Conservation (phyloP, 2,113 vertebrate genomes). For the Ochotona princeps region DNA sequence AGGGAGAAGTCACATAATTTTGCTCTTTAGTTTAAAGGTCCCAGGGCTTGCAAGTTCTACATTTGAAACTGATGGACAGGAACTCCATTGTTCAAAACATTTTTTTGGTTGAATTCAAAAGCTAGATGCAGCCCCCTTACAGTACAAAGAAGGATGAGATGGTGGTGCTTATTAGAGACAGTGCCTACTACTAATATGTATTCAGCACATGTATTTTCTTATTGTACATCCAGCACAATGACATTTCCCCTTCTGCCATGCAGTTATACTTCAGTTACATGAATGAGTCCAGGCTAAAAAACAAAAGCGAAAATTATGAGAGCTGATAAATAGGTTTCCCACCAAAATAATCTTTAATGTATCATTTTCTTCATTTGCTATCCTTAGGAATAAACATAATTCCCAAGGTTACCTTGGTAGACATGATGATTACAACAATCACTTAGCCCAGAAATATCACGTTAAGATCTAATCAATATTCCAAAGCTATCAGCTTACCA, state of each 20-base stretch:
- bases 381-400: background rate
- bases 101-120: background rate
- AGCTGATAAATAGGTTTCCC: background rate
- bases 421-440: background rate
- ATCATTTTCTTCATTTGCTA: background rate
- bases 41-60: background rate
- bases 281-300: background rate
- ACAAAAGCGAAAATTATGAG: background rate
- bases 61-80: background rate
- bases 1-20: background rate
- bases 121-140: fast-evolving
- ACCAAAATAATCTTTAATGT: background rate
- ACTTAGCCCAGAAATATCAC: background rate
- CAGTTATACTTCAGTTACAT: background rate
- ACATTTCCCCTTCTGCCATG: background rate
- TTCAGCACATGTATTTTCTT: background rate
- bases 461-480: background rate
- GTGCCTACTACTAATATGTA: background rate
- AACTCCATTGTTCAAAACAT: background rate
- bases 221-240: background rate
- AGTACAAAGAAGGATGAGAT: background rate
- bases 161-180: background rate
- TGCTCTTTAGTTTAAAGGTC: background rate
- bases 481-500: background rate
- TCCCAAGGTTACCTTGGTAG: background rate